A percentile compares a stretch with the other conserved stretches of the same genome.
phyloP scores from a whole-genome alignment of 2,113 vertebrate genomes.

The Prionailurus viverrinus region DNA sequence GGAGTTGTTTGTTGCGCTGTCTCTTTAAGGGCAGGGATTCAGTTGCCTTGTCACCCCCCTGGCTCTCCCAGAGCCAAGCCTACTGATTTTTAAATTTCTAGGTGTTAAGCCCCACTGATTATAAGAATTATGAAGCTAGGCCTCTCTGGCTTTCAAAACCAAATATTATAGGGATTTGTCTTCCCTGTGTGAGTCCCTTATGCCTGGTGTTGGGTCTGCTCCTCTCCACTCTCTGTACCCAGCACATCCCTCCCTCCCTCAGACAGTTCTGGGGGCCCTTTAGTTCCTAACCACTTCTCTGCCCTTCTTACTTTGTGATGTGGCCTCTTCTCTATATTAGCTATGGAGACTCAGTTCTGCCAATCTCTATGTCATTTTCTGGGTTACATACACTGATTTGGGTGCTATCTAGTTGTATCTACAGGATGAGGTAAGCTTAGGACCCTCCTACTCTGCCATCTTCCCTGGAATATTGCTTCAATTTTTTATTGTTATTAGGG shows the following conservation, averaged over 20 bases:
- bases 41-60: background rate
- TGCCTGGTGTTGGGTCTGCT: background rate
- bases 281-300: background rate
- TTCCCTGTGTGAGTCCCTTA: background rate
- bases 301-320: background rate
- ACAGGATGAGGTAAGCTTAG: background rate
- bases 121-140: background rate
- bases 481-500: background rate
- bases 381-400: background rate
- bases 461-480: background rate
- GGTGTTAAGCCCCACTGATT: background rate
- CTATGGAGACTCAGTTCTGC: background rate
- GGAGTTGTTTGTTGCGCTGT: background rate
- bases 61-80: background rate
- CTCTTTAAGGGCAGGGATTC: background rate
- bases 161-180: background rate
- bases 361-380: background rate
- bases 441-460: background rate
- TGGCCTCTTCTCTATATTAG: background rate
- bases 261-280: background rate
- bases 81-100: background rate
- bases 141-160: background rate
- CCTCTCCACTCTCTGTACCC: background rate
- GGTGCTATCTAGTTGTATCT: background rate
- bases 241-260: background rate